Evolutionary conservation across 2,113 vertebrate genomes (phyloP).

Genomic region (Siniperca knerii): DNA sequence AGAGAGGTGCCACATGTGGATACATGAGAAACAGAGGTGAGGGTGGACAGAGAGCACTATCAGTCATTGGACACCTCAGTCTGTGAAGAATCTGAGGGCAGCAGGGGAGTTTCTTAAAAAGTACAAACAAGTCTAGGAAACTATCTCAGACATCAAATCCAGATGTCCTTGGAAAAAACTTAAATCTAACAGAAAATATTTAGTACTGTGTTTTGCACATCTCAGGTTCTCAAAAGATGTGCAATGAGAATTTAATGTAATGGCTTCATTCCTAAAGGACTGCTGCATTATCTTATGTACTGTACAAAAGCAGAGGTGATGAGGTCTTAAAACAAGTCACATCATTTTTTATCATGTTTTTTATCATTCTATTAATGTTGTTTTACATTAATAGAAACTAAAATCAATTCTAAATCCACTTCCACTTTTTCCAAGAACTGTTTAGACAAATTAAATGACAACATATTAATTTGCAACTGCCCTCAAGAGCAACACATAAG

Average conservation of each 20-base stretch:
- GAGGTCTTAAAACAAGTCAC: too few relatives aligned
- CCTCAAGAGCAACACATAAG: too few relatives aligned
- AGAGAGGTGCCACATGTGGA: conserved; percentile 18
- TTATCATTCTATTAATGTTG: too few relatives aligned
- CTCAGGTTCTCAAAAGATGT: background rate
- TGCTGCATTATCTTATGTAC: background rate
- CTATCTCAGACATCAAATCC: background rate
- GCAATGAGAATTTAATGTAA: background rate
- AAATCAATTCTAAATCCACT: too few relatives aligned
- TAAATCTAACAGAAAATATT: background rate
- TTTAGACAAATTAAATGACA: too few relatives aligned
- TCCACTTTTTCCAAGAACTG: too few relatives aligned
- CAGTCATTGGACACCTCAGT: conserved; percentile 33
- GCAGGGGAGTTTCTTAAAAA: conserved; percentile 23
- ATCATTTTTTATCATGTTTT: too few relatives aligned
- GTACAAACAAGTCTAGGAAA: conserved; percentile 14
- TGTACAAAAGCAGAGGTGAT: background rate
- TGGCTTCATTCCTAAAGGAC: background rate
- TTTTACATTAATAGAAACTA: too few relatives aligned
- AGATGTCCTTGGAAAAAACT: background rate
- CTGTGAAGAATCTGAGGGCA: conserved; percentile 2
- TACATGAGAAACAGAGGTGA: conserved; percentile 12
- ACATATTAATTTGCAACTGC: too few relatives aligned
- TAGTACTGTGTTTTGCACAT: background rate
- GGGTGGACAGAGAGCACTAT: background rate